A percentile compares a stretch with the other conserved stretches of the same genome.
Conservation (phyloP, 2,888 invertebrate species). For the Saturnia japonica region DNA sequence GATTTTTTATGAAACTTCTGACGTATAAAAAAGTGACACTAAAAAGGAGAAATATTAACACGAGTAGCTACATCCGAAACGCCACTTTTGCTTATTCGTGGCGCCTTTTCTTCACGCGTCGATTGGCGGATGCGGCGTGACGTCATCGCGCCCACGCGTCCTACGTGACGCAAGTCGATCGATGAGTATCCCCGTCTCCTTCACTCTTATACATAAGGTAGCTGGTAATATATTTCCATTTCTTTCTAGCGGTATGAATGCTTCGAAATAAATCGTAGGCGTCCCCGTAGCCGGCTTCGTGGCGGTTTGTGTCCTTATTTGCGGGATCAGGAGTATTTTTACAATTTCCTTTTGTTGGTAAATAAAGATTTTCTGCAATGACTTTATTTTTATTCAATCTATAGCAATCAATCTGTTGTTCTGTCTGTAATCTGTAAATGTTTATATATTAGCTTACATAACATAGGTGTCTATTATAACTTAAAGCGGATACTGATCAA, state of each 20-base stretch:
- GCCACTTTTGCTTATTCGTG: conserved; percentile 58
- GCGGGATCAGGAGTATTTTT: conserved; percentile 54
- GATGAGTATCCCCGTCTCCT: conserved; percentile 55
- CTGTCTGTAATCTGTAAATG: no score
- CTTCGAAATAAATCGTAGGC: conserved; percentile 73
- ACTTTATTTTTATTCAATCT: neutral
- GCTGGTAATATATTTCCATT: conserved; percentile 32
- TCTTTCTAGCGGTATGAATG: conserved; percentile 68
- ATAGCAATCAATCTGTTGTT: no score
- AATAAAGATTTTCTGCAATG: conserved; percentile 41
- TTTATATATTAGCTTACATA: no score
- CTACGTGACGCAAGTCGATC: conserved; percentile 78
- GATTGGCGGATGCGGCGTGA: conserved; percentile 70
- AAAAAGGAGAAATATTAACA: conserved; percentile 21
- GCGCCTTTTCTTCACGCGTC: conserved; percentile 64
- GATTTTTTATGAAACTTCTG: neutral
- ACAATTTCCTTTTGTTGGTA: conserved; percentile 62
- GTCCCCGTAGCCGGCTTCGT: conserved; percentile 63
- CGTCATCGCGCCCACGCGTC: conserved; percentile 80
- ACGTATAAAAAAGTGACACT: neutral
- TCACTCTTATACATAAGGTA: conserved; percentile 33
- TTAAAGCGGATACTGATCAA: no score
- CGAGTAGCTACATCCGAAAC: conserved; percentile 19
- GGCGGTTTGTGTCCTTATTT: conserved; percentile 51
- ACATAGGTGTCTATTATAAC: no score